phyloP scores from a whole-genome alignment of 92 coral and sea anemone species.

The Palythoa heliodiscus region DNA sequence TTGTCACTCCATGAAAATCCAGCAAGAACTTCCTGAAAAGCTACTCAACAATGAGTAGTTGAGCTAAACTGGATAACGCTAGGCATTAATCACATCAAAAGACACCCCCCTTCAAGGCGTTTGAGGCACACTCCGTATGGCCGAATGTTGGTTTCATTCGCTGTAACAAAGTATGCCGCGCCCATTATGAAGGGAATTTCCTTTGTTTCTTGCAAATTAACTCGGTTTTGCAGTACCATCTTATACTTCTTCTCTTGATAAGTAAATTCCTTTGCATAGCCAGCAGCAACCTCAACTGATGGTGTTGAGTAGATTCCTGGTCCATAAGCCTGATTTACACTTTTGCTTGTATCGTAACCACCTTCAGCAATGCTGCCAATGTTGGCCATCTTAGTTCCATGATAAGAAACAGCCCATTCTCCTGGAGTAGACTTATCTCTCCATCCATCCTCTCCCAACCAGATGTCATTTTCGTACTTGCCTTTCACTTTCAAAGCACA shows the following conservation, averaged over 20 bases:
- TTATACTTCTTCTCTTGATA: constrained; percentile 28
- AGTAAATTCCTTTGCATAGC: constrained; percentile 31
- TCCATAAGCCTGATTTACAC: constrained; percentile 19
- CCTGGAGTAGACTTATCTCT: constrained; percentile 36
- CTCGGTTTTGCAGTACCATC: constrained; percentile 53
- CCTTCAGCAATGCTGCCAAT: constrained; percentile 21
- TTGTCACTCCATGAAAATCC: too few relatives aligned
- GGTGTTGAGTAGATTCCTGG: constrained; percentile 60
- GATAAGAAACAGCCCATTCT: constrained; percentile 67
- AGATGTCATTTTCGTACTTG: constrained; percentile 42
- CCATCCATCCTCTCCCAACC: constrained; percentile 58
- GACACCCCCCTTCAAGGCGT: not conserved
- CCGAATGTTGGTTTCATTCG: constrained; percentile 22
- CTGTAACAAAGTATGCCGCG: constrained; percentile 32
- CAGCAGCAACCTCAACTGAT: constrained; percentile 38
- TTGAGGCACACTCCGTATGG: constrained; percentile 54
- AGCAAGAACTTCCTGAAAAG: too few relatives aligned
- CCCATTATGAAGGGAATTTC: not conserved
- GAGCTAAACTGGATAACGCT: too few relatives aligned
- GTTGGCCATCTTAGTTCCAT: constrained; percentile 37
- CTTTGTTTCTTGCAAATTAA: constrained; percentile 28
- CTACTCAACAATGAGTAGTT: too few relatives aligned
- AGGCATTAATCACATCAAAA: too few relatives aligned
- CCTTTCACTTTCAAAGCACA: constrained; percentile 55
- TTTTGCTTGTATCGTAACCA: constrained; percentile 42